Conservation (phyloP, 2,113 vertebrate genomes). For the Brachirus orientalis region DNA sequence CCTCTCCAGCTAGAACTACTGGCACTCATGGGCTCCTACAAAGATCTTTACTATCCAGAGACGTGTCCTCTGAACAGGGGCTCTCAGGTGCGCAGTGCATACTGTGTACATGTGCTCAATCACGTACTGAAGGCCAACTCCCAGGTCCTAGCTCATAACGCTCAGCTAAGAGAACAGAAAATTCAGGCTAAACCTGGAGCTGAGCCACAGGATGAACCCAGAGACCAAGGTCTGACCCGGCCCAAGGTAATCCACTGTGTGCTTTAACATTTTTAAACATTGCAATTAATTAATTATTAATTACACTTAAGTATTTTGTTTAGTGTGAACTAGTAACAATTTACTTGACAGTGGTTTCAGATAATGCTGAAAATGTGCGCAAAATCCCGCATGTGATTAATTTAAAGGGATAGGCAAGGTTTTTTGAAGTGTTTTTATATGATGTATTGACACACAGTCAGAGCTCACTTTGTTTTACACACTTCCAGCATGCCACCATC, state of each 20-base stretch:
- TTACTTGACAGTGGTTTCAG: too few relatives aligned
- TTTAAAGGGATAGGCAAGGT: too few relatives aligned
- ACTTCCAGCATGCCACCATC: too few relatives aligned
- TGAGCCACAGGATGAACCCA: slow-evolving; percentile 79
- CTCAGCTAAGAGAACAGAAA: slow-evolving; percentile 80
- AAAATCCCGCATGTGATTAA: too few relatives aligned
- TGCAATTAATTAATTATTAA: too few relatives aligned
- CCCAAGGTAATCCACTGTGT: slow-evolving; percentile 87
- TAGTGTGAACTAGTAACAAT: too few relatives aligned
- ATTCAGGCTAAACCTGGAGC: slow-evolving; percentile 56
- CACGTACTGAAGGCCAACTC: slow-evolving; percentile 95
- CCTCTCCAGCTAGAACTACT: slow-evolving; percentile 90
- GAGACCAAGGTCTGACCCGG: slow-evolving; percentile 95
- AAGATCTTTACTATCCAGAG: slow-evolving; percentile 90
- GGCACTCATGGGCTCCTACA: slow-evolving; percentile 90
- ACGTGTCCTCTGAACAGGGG: slow-evolving; percentile 82
- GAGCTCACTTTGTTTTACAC: too few relatives aligned
- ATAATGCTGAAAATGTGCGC: too few relatives aligned
- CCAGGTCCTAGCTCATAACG: slow-evolving; percentile 89
- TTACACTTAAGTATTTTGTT: too few relatives aligned
- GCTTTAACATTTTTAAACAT: too few relatives aligned
- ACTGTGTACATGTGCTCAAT: slow-evolving; percentile 93
- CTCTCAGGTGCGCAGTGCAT: slow-evolving; percentile 85
- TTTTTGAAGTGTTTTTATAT: too few relatives aligned
- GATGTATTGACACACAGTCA: too few relatives aligned